phyloP scores from a whole-genome alignment of 2,888 invertebrate species.

The Apeira syringaria region DNA sequence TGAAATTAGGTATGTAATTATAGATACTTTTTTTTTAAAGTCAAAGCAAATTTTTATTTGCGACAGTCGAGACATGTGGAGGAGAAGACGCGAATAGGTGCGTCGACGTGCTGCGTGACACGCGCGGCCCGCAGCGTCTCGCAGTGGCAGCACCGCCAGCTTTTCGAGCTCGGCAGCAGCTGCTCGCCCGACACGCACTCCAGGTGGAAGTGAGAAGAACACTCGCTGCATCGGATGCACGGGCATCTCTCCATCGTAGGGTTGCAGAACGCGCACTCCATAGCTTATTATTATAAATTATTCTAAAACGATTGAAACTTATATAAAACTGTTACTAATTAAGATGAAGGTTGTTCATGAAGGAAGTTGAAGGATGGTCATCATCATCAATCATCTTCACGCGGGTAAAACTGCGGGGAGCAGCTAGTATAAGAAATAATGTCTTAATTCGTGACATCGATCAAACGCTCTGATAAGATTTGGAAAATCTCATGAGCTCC shows the following conservation, averaged over 20 bases:
- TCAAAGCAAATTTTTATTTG: no score
- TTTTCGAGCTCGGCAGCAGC: slow-evolving; percentile 53
- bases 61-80: slow-evolving; percentile 9
- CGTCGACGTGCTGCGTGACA: slow-evolving; percentile 34
- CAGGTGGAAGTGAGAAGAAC: slow-evolving; percentile 64
- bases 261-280: slow-evolving; percentile 67
- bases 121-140: slow-evolving; percentile 36
- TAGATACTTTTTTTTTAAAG: no score
- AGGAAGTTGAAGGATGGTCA: no score
- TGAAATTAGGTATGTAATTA: no score
- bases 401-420: no score
- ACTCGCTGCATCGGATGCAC: slow-evolving; percentile 65
- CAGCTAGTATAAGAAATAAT: no score
- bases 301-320: slow-evolving; percentile 7
- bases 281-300: slow-evolving; percentile 31
- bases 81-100: slow-evolving; percentile 33
- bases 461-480: no score
- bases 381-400: no score
- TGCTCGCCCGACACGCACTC: slow-evolving; percentile 62
- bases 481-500: no score
- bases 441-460: no score
- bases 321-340: slow-evolving; percentile 10
- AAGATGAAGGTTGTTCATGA: no score
- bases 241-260: slow-evolving; percentile 64
- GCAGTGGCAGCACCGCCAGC: slow-evolving; percentile 64